Evolutionary conservation across 2,888 invertebrate species (phyloP), one percentile per base, ranked within the genome.

Genomic region (Drosophila cracens): DNA sequence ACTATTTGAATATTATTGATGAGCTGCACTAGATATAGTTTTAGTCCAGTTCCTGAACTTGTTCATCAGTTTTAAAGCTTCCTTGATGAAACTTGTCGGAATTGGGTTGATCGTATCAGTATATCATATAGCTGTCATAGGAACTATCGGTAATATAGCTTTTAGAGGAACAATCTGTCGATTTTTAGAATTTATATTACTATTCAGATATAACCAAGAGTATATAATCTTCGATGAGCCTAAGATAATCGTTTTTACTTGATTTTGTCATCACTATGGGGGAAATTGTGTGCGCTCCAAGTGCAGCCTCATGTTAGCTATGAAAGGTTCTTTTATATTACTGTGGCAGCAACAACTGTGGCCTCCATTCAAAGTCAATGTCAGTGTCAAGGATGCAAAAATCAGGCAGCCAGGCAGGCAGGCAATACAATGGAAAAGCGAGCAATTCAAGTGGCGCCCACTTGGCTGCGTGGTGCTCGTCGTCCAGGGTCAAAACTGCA

Each of bases 301-400:
- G 72, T 67, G 61, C 72, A 61, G 58, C 33, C 54, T 40, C 63
- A 27, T 62, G 59, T 27, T 33, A 60, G 49, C n/a, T n/a, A n/a
- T 36, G 51, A 63, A 57, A 60, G 40, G 49, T 49, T 65, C 64
- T 34, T 69, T 66, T 49, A 16, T 33, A 29, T 58, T 16, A 33
- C 56, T 43, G 43, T 18, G 29, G 11, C 29, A 46, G 56, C 48
- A n/a, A 25, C 40, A 56, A 29, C 40, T 31, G 29, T 43, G 61
- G 73, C 74, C 86, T 73, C 69, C 79, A 73, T 71, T 54, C 66
- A 79, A 71, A 81, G 86, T 73, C 85, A 86, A 71, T 69, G 81
- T 49, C 80, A 81, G 71, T 87, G 86, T 87, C 86, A 86, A 89
- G 89, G 87, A 86, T 88, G 82, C 60, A 68, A 72, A 72, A 83